These are phyloP conservation scores for Hybognathus amarus DNA, from an alignment of 2,797 vertebrate genomes.

Conservation along the genomic window DNA sequence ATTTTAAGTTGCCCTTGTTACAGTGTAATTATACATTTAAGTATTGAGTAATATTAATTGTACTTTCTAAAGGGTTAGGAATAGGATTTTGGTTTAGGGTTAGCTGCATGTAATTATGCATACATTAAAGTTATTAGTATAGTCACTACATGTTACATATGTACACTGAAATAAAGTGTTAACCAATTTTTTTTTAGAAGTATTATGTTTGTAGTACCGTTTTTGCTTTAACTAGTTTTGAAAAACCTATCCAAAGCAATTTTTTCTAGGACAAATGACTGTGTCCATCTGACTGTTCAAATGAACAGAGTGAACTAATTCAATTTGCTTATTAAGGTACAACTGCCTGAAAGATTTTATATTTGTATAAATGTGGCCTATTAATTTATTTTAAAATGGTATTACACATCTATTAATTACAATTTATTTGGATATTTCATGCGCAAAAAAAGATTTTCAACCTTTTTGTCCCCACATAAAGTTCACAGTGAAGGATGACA, in stretches of 20 bases:
- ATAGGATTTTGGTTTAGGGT: not conserved
- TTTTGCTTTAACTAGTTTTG: not conserved
- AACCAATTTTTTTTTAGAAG: not conserved
- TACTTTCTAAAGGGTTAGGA: not conserved
- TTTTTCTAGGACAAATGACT: not conserved
- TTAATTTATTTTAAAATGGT: not conserved
- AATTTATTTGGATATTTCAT: not conserved
- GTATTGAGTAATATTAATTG: not conserved
- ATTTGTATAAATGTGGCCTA: no score
- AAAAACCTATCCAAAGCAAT: not conserved
- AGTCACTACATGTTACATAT: not conserved
- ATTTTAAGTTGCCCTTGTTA: not conserved
- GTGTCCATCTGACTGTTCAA: not conserved
- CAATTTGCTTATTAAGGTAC: not conserved
- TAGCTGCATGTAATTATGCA: not conserved
- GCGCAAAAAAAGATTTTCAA: not conserved
- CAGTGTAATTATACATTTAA: not conserved
- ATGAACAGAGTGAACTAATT: not conserved
- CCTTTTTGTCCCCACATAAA: no score
- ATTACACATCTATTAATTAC: not conserved
- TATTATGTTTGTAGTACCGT: not conserved
- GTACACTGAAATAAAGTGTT: not conserved
- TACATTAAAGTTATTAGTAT: not conserved
- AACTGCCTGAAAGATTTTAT: not conserved
- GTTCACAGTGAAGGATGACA: not conserved